phyloP scores from a whole-genome alignment of 2,888 invertebrate genomes.

The Lypha dubia region DNA sequence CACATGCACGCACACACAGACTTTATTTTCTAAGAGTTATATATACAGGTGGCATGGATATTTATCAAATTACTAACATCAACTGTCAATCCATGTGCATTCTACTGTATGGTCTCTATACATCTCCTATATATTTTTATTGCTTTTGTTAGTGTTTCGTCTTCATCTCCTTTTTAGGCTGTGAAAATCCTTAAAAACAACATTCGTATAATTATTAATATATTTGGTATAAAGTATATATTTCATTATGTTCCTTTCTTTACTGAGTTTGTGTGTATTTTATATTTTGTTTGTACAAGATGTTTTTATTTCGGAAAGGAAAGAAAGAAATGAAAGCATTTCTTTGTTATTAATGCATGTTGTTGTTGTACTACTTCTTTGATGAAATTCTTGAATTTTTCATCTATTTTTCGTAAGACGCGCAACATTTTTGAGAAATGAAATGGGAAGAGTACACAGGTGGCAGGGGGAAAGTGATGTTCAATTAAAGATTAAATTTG shows the following conservation, averaged over 20 bases:
- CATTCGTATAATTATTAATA: not conserved
- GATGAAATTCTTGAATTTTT: not conserved
- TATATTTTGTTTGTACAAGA: not conserved
- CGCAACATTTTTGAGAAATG: not conserved
- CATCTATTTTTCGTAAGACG: not conserved
- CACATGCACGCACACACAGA: no score
- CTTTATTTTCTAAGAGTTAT: no score
- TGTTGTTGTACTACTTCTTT: constrained; percentile 37
- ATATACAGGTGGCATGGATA: no score
- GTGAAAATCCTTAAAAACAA: not conserved
- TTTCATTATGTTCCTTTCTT: not conserved
- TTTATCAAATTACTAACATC: not conserved
- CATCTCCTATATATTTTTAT: no score
- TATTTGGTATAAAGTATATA: not conserved
- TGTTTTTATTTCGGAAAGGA: not conserved
- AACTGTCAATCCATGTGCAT: not conserved
- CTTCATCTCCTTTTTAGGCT: not conserved
- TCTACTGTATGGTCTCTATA: not conserved
- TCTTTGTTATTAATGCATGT: constrained; percentile 21
- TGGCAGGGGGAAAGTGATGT: no score
- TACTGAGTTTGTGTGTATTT: not conserved
- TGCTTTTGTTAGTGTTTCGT: not conserved
- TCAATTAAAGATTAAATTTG: not conserved
- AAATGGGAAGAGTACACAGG: no score
- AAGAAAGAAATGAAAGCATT: constrained; percentile 22